These are phyloP conservation scores for Glaucopsyche alexis DNA, from an alignment of 2,888 invertebrate genomes.

Conservation along the genomic window DNA sequence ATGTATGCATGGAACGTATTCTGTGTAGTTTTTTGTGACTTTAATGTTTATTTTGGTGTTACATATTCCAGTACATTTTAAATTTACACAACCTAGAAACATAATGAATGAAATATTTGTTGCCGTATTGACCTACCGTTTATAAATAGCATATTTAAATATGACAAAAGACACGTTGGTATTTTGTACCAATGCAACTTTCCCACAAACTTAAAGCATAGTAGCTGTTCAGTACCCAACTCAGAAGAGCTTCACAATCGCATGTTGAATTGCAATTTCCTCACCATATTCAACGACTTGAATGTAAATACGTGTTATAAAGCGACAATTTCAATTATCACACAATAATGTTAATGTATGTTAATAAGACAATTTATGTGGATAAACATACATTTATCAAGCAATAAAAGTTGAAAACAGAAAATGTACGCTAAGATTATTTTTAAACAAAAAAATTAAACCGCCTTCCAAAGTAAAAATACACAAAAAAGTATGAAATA, in stretches of 20 bases:
- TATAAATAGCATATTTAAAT: not conserved
- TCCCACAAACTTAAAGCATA: not conserved
- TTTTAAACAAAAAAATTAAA: no score
- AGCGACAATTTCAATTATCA: not conserved
- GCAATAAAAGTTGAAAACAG: not conserved
- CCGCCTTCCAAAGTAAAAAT: no score
- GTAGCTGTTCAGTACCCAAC: not conserved
- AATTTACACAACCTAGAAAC: not conserved
- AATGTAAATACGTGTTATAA: not conserved
- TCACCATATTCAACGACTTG: not conserved
- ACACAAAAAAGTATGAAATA: no score
- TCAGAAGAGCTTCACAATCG: not conserved
- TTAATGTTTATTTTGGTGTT: slow-evolving; percentile 4
- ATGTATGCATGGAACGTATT: slow-evolving; percentile 19
- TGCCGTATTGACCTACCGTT: not conserved
- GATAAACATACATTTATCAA: no score
- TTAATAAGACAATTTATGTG: not conserved
- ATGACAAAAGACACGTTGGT: not conserved
- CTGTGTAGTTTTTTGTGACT: not conserved
- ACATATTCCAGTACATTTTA: not conserved
- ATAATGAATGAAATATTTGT: not conserved
- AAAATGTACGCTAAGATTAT: no score
- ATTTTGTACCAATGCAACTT: not conserved
- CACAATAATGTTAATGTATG: not conserved
- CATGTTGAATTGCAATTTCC: not conserved